Evolutionary conservation across 2,888 invertebrate genomes (phyloP), one percentile per base, ranked within the genome.

Genomic region (Periphyllus acericola): DNA sequence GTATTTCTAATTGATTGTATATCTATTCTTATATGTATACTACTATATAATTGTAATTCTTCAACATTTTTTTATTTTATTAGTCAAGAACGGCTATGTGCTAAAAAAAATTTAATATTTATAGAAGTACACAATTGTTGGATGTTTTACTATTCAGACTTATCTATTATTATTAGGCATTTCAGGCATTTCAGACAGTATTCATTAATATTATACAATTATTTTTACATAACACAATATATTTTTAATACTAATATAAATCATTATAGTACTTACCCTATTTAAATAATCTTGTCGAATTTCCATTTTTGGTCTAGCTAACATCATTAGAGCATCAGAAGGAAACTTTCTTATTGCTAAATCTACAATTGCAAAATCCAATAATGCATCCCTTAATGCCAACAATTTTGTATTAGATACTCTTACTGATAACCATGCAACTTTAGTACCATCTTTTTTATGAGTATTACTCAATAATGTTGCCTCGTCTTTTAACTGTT

Each of bases 251-350:
- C n/a, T 52, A 76, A 52, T 40, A 81, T 36, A 17, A 29, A n/a
- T 76, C 72, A 76, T 36, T 72, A 29, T 29, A 83, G 76, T n/a
- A 89, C 93, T 91, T 91, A 96, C 96, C 91, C 98, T 93, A 91
- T 99, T 99, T 78, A 99, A 93, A 92, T 97, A 98, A 91, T 98
- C 98, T 79, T 94, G 92, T 90, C 94, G 94, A 90, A 96, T 93
- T 90, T 95, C 95, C 91, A 95, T 94, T 90, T 94, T 93, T 76
- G 94, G 94, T 89, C 94, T 94, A 72, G 94, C 93, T 90, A 96
- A 92, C 89, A 97, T 92, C 89, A 97, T 92, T 17, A 97, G 92
- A 90, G 95, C 94, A 89, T 97, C 96, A 0, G 94, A 92, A 5
- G 95, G 93, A 89, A 96, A 93, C 91, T 95, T 95, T 89, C 93